Evolutionary conservation across 1,140 invertebrate genomes (phyloP).

Genomic region (Ostrea denselamellosa): DNA sequence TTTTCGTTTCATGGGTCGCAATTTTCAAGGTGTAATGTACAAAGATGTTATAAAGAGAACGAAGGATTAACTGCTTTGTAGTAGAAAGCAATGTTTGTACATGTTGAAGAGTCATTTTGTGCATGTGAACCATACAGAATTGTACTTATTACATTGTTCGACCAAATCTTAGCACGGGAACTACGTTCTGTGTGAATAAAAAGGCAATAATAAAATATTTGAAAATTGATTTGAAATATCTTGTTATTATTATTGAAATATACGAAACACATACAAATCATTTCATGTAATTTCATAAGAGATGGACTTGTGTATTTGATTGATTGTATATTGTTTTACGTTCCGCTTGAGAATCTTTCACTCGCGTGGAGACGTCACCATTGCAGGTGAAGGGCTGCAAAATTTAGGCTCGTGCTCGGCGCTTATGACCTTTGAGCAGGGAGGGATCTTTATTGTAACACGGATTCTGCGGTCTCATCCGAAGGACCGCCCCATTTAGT

Average conservation of each 20-base stretch:
- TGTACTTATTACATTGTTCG: slow-evolving; percentile 1
- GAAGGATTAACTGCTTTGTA: background rate
- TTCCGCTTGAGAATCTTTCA: too few species aligned
- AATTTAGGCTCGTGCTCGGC: too few species aligned
- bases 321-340: too few species aligned
- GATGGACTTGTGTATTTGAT: background rate
- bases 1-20: background rate
- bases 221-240: background rate
- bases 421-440: too few species aligned
- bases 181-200: background rate
- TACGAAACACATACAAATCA: background rate
- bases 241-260: background rate
- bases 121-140: background rate
- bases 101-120: background rate
- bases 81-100: background rate
- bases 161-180: background rate
- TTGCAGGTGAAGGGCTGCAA: too few species aligned
- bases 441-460: too few species aligned
- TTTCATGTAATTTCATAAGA: background rate
- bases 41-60: background rate
- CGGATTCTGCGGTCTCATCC: too few species aligned
- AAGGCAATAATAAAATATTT: slow-evolving; percentile 30
- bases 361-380: too few species aligned
- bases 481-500: too few species aligned
- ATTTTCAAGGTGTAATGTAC: background rate